Percentiles rank a stretch among this genome's conserved stretches.
Conservation (phyloP, 2,888 invertebrate genomes). For the Archaeoteleia sp. region DNA sequence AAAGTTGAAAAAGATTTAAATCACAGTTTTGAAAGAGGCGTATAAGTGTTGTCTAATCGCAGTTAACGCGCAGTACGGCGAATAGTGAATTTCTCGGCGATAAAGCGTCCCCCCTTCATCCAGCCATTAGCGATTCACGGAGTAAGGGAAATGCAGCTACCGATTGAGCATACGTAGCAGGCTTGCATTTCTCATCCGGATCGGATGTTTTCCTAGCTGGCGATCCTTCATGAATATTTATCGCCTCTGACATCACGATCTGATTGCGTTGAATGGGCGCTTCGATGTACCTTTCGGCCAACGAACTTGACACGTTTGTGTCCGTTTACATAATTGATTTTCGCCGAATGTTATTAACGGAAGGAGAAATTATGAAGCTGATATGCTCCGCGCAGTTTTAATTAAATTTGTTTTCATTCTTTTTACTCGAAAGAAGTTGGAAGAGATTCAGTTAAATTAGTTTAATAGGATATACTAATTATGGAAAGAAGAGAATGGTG, state of each 20-base stretch:
- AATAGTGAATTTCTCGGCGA: constrained; percentile 33
- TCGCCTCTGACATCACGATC: constrained; percentile 44
- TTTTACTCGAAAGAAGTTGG: too few species aligned
- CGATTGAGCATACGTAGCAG: constrained; percentile 39
- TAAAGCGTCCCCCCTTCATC: constrained; percentile 37
- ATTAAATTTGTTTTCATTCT: too few species aligned
- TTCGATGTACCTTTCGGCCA: constrained; percentile 36
- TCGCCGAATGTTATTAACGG: not conserved
- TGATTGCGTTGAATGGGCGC: constrained; percentile 37
- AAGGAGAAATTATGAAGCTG: too few species aligned
- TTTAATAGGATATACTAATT: too few species aligned
- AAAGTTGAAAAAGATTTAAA: too few species aligned
- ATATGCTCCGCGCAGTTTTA: too few species aligned
- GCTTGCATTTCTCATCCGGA: constrained; percentile 43
- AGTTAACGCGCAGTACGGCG: constrained; percentile 13
- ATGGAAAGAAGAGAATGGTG: too few species aligned
- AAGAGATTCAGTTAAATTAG: too few species aligned
- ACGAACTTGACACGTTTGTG: constrained; percentile 38
- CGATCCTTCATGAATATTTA: constrained; percentile 51
- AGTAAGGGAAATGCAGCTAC: constrained; percentile 26
- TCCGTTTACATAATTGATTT: constrained; percentile 44
- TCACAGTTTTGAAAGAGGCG: too few species aligned
- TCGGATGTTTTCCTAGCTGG: constrained; percentile 43
- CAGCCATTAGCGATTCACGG: constrained; percentile 29
- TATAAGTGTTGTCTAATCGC: constrained; percentile 33